phyloP scores from a whole-genome alignment of 37 sponge, comb jelly and placozoan genomes.

The Ianthella basta region DNA sequence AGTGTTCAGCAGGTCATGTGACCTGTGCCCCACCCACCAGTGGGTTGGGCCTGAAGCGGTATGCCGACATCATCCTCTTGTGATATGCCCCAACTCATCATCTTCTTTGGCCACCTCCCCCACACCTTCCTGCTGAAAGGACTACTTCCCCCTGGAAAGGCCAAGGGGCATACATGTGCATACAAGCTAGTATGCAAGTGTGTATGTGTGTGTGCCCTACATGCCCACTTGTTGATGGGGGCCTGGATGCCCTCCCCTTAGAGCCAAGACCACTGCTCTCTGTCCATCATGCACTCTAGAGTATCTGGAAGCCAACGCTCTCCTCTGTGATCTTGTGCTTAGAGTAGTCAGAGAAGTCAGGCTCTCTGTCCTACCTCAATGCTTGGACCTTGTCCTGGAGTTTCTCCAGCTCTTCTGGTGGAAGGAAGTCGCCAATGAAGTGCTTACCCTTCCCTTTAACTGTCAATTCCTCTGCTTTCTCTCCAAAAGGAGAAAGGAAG shows the following conservation, averaged over 20 bases:
- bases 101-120: constrained; percentile 79
- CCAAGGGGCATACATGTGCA: not conserved
- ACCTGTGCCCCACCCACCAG: constrained; percentile 46
- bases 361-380: constrained; percentile 50
- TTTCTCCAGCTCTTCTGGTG: constrained; percentile 85
- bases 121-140: constrained; percentile 87
- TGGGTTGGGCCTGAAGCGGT: constrained; percentile 96
- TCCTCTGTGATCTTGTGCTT: constrained; percentile 79
- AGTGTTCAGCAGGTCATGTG: not conserved
- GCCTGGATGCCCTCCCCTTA: constrained; percentile 78
- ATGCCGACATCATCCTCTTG: constrained; percentile 99
- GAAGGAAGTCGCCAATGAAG: constrained; percentile 95
- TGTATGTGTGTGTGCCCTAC: not conserved
- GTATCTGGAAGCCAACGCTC: constrained; percentile 94
- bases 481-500: not conserved
- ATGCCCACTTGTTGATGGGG: constrained; percentile 91
- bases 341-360: constrained; percentile 84
- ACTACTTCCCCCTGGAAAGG: constrained; percentile 67
- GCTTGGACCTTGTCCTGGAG: constrained; percentile 82
- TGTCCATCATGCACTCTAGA: constrained; percentile 95
- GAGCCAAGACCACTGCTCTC: constrained; percentile 93
- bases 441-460: constrained; percentile 84
- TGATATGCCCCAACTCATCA: constrained; percentile 87
- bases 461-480: constrained; percentile 68
- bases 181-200: not conserved